Percentiles rank a stretch among this genome's conserved stretches.
phyloP scores from a whole-genome alignment of 2,797 vertebrate genomes.

The Gorsachius magnificus region DNA sequence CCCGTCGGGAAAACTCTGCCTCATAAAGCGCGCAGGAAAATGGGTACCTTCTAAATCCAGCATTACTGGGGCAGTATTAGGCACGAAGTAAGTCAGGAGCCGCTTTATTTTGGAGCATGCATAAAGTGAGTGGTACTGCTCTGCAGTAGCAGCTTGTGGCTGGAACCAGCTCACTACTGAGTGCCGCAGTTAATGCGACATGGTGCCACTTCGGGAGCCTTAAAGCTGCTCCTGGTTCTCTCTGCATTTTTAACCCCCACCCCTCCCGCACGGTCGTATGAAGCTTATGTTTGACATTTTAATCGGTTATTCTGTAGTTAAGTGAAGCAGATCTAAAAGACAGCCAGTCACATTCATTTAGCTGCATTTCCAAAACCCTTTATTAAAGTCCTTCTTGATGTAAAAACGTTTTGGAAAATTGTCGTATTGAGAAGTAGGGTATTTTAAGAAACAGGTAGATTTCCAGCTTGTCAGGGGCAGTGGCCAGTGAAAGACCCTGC shows the following conservation, averaged over 20 bases:
- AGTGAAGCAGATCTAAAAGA: not conserved
- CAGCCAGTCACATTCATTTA: not conserved
- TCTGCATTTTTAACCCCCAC: not conserved
- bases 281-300: not conserved
- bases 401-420: not conserved
- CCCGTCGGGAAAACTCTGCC: not conserved
- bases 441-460: not conserved
- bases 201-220: not conserved
- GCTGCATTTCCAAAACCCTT: not conserved
- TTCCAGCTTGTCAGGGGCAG: not conserved
- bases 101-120: not conserved
- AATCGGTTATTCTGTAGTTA: not conserved
- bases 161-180: not conserved
- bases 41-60: not conserved
- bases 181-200: not conserved
- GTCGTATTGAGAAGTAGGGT: accelerated
- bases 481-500: not conserved
- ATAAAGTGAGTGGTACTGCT: not conserved
- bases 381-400: not conserved
- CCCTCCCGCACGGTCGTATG: accelerated
- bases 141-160: not conserved
- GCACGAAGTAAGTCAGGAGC: not conserved
- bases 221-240: not conserved
- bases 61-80: not conserved
- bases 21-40: not conserved